Conservation (phyloP, 2,888 invertebrate genomes). For the Amphimallon solstitiale region DNA sequence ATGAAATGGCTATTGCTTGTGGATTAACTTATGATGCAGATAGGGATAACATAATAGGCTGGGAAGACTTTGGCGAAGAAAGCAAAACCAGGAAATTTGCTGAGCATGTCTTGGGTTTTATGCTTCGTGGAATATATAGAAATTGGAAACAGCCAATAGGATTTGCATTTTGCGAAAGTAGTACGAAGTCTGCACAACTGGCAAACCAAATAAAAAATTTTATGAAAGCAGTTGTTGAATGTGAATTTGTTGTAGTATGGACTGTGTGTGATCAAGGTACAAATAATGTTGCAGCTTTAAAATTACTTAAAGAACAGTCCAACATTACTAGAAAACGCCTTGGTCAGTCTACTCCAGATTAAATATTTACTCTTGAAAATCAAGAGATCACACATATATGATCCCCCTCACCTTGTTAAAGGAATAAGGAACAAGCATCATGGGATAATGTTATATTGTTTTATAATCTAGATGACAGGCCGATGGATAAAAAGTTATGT, state of each 20-base stretch:
- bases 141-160: too few species aligned
- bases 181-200: constrained; percentile 37
- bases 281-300: too few species aligned
- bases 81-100: constrained; percentile 30
- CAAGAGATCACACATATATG: constrained; percentile 35
- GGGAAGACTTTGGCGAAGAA: too few species aligned
- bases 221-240: constrained; percentile 41
- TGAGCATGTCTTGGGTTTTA: constrained; percentile 37
- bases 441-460: constrained; percentile 38
- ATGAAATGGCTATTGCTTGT: too few species aligned
- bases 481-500: too few species aligned
- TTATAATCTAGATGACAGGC: too few species aligned
- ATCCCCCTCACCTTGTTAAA: constrained; percentile 39
- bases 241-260: constrained; percentile 47
- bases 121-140: constrained; percentile 23
- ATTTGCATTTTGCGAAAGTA: too few species aligned
- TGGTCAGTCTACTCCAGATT: background rate
- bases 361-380: background rate
- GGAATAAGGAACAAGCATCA: background rate
- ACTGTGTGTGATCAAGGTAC: too few species aligned
- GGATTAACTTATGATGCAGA: too few species aligned
- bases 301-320: too few species aligned
- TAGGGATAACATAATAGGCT: too few species aligned
- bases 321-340: too few species aligned
- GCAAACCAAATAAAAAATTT: constrained; percentile 39